Percentiles rank a stretch among this genome's conserved stretches.
These are phyloP conservation scores for Apogon talboti DNA, from an alignment of 2,797 vertebrate species.

Conservation along the genomic window DNA sequence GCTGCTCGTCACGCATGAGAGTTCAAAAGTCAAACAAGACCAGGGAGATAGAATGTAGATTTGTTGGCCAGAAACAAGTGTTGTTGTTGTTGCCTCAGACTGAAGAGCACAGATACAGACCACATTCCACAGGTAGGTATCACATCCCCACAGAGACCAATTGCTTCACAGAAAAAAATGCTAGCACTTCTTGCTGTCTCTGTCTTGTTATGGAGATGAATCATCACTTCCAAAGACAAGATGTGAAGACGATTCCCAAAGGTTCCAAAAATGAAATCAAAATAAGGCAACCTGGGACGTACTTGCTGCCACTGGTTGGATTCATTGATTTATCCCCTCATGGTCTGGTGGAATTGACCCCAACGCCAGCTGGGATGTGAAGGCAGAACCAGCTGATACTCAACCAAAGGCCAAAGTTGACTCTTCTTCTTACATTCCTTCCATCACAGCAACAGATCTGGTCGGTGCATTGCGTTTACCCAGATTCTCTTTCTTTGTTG, in stretches of 20 bases:
- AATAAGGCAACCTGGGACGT: conserved; percentile 14
- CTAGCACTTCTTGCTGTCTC: no score
- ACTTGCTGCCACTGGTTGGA: conserved; percentile 7
- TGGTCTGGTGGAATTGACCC: conserved; percentile 36
- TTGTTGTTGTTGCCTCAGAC: no score
- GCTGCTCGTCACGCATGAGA: conserved; percentile 17
- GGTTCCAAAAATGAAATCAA: conserved; percentile 21
- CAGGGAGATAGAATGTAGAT: no score
- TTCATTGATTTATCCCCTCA: conserved; percentile 28
- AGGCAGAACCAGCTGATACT: conserved; percentile 17
- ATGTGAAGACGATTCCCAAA: not conserved
- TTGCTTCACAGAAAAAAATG: no score
- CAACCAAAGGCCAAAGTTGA: conserved; percentile 19
- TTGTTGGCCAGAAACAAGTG: no score
- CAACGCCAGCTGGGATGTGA: conserved; percentile 26
- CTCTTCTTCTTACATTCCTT: conserved; percentile 46
- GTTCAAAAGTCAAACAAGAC: no score
- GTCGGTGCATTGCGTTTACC: not conserved
- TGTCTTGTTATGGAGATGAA: no score
- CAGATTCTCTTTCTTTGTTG: conserved; percentile 1
- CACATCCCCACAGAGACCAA: no score
- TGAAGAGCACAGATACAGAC: no score
- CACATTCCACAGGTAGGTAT: no score
- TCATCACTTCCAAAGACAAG: conserved; percentile 1
- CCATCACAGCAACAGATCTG: conserved; percentile 26